Base-by-base conservation (phyloP, 2,797 vertebrate genomes). In the Crocodylus rhombifer region DNA sequence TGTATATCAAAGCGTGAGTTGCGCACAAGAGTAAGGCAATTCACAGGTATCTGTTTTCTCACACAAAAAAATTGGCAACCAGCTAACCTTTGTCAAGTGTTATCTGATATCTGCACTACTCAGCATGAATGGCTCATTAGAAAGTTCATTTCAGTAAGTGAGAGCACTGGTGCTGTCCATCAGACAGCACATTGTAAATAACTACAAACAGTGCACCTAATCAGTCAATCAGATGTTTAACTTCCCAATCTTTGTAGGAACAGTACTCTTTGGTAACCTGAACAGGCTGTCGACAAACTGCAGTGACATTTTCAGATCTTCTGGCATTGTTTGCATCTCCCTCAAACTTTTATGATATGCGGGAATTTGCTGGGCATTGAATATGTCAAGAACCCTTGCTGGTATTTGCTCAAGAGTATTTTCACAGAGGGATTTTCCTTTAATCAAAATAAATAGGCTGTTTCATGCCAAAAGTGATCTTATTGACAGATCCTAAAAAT, bases 401-500 rank as follows among this genome's bases (percentile, higher is more conserved):
- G 42, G 64, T 91, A 84, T 95, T 91, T 88, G 30, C 77, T 95
- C 84, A 89, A 71, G 20, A 87, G 88, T 26, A 71, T 84, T 95
- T 96, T 92, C 93, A 60, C 80, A 94, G 91, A 91, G 89, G 86
- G 18, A 88, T 90, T 97, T 97, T 93, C 25, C 30, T 95, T 83
- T 97, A 98, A 98, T 98, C 88, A 97, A 97, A 98, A 98, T 90
- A 97, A 98, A 98, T 98, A 97, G 91, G 88, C 69, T 96, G 26
- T 92, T 97, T 96, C 89, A 95, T 17, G 11, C 90, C 21, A 91
- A 94, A 97, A 96, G 95, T 96, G 94, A 95, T 97, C 81, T 78
- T 97, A 98, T 97, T 97, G 98, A 97, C 97, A 97, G 92, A 91
- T 89, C 75, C 86, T 98, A 97, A 98, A 98, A 97, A 96, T 98